These are phyloP conservation scores for Papio anubis DNA, from an alignment of 2,113 vertebrate species.

Conservation along the genomic window DNA sequence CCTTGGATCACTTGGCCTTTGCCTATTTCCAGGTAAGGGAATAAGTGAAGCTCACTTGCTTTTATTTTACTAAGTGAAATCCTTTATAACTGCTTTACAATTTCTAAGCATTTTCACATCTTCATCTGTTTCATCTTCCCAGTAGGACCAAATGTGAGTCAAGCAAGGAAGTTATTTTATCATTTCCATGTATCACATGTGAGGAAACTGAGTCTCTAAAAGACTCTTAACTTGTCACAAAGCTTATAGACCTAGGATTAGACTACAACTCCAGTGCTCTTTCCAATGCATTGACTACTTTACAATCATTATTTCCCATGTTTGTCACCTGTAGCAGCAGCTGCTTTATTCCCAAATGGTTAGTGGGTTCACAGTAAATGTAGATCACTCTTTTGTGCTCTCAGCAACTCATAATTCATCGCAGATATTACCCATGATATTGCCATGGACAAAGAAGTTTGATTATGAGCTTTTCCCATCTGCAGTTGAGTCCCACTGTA, in stretches of 20 bases:
- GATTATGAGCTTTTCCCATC: not conserved
- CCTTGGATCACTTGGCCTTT: constrained; percentile 95
- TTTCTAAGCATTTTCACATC: constrained; percentile 1
- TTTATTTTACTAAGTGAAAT: not conserved
- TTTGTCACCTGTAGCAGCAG: not conserved
- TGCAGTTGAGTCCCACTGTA: not conserved
- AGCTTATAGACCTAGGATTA: not conserved
- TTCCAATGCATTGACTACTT: not conserved
- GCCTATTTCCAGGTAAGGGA: constrained; percentile 92
- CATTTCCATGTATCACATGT: not conserved
- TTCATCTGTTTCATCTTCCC: constrained; percentile 36
- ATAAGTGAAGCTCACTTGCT: not conserved
- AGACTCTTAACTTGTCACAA: not conserved
- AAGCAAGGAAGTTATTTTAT: constrained; percentile 36
- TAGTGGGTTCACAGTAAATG: not conserved
- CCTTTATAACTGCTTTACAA: not conserved
- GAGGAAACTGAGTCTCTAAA: constrained; percentile 26
- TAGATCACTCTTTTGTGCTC: not conserved
- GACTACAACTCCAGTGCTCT: not conserved
- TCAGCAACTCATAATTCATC: not conserved
- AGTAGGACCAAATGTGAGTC: not conserved
- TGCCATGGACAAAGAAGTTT: not conserved
- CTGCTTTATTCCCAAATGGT: not conserved
- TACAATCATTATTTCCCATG: not conserved
- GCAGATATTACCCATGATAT: not conserved